phyloP scores from a whole-genome alignment of 1,140 invertebrate genomes.

The Drosophila eugracilis region DNA sequence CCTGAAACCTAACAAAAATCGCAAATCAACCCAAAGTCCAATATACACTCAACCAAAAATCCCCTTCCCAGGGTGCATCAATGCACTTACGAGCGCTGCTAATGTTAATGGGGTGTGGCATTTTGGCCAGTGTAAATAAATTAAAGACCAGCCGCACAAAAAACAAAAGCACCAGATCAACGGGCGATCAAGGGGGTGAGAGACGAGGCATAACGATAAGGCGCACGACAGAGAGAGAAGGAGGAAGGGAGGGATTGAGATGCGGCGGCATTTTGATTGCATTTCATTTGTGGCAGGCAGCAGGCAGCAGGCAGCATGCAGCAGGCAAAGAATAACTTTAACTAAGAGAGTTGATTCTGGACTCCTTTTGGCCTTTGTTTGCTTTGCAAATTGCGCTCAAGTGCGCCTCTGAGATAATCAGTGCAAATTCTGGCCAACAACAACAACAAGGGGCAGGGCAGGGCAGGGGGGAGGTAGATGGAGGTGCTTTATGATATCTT shows the following conservation, averaged over 20 bases:
- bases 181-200: slow-evolving; percentile 2
- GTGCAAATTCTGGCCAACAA: slow-evolving; percentile 10
- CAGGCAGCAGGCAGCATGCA: slow-evolving; percentile 2
- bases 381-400: slow-evolving; percentile 74
- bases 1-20: not conserved
- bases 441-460: not conserved
- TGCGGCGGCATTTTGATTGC: slow-evolving; percentile 72
- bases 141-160: slow-evolving; percentile 77
- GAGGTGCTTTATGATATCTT: slow-evolving; percentile 67
- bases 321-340: not conserved
- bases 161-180: slow-evolving; percentile 57
- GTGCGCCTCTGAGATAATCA: slow-evolving; percentile 26
- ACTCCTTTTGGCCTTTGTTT: slow-evolving; percentile 67
- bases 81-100: slow-evolving; percentile 41
- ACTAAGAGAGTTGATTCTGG: slow-evolving; percentile 28
- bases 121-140: slow-evolving; percentile 79
- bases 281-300: slow-evolving; percentile 64
- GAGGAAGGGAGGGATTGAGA: slow-evolving; percentile 10
- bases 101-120: slow-evolving; percentile 76
- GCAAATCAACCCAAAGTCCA: not conserved
- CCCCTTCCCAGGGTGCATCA: not conserved
- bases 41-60: not conserved
- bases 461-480: not conserved
- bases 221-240: slow-evolving; percentile 1
- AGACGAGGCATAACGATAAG: not conserved